Evolutionary conservation across 1,140 invertebrate species (phyloP), one percentile per base, ranked within the genome.

Genomic region (Bicyclus anynana): DNA sequence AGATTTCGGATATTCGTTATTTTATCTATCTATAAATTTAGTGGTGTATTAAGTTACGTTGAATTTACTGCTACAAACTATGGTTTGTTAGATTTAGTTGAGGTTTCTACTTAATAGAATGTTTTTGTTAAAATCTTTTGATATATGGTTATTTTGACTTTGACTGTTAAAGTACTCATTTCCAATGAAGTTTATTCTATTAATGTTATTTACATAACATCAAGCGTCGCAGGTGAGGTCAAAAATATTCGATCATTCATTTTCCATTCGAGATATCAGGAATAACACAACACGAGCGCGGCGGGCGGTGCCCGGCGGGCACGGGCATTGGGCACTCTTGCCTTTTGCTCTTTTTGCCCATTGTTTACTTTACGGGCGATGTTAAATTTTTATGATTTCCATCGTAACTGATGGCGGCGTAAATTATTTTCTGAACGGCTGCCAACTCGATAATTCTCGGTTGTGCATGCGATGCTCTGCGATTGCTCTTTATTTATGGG

Each of bases 311-410:
- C 75, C 75, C 69, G 52, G 55, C 65, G 77, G 74, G 69, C 72
- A 66, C 65, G 77, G 74, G 69, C 72, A 66, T 66, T 59, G 53
- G 50, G 55, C 53, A 66, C 59, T 63, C 65, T 54, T 53, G 59
- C 53, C 65, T 60, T 63, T 66, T 65, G 69, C 66, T 82, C 72
- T 77, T 85, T 87, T 84, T 80, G 63, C 68, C 79, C 81, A 87
- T 86, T 87, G 84, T 87, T 87, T 85, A 77, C 77, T 87, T 85
- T 78, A 80, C 76, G 68, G 74, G 68, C 74, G 74, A 75, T 74
- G 72, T 78, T 84, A 78, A 72, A 80, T 77, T 80, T 86, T 84
- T 86, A 84, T 78, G 76, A 84, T 84, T 78, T 74, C 80, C 77
- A 80, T 84, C 74, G 74, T 69, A 74, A 74, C 60, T 67, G 75